Percentiles rank a stretch among this genome's conserved stretches.
phyloP scores from a whole-genome alignment of 2,113 vertebrate genomes.

The Trematocara unimaculatum region DNA sequence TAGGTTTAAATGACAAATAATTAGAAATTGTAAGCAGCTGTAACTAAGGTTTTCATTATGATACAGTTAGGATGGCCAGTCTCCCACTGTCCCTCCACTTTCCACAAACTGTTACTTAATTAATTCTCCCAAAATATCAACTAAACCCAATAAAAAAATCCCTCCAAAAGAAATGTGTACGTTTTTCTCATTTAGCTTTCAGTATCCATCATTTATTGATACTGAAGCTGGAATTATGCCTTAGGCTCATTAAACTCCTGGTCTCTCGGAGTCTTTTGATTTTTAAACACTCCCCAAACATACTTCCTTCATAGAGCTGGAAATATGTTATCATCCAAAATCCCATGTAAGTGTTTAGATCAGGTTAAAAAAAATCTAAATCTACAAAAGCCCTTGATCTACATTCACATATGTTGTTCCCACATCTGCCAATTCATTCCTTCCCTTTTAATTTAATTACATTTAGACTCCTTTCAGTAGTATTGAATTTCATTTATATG shows the following conservation, averaged over 20 bases:
- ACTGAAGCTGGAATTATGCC: background rate
- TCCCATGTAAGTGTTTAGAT: background rate
- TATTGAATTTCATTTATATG: background rate
- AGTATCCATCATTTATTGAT: background rate
- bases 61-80: background rate
- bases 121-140: background rate
- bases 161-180: background rate
- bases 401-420: background rate
- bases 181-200: background rate
- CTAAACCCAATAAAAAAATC: background rate
- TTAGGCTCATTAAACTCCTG: background rate
- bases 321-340: background rate
- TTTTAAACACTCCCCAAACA: background rate
- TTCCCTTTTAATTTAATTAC: background rate
- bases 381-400: background rate
- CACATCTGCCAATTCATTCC: background rate
- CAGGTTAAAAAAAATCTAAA: background rate
- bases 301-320: background rate
- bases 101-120: background rate
- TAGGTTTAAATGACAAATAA: background rate
- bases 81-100: background rate
- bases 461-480: background rate
- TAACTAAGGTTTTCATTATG: background rate
- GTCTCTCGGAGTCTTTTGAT: background rate
- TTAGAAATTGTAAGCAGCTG: background rate